phyloP scores from a whole-genome alignment of 2,797 vertebrate species.

The Prionace glauca region DNA sequence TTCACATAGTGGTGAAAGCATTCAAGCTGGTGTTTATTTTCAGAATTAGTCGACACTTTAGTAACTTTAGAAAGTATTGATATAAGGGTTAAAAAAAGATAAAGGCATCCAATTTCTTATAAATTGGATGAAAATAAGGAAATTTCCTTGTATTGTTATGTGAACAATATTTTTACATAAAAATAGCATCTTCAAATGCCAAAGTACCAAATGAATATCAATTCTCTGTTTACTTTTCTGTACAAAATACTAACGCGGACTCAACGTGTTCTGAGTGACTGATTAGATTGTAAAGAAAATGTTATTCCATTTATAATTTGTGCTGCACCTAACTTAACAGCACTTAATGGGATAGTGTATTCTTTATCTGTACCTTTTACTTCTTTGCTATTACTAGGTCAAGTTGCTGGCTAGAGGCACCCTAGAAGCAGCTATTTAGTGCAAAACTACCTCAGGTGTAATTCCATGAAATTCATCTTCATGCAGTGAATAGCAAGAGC shows the following conservation, averaged over 20 bases:
- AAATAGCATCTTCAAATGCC: neutral
- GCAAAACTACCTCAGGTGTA: neutral
- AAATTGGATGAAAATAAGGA: neutral
- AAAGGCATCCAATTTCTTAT: neutral
- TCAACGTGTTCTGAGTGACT: neutral
- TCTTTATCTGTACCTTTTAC: neutral
- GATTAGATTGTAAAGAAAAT: neutral
- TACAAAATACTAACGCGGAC: neutral
- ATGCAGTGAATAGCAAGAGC: constrained; percentile 9
- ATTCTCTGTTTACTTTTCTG: neutral
- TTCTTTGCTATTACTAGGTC: neutral
- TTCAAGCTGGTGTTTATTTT: neutral
- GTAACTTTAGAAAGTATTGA: neutral
- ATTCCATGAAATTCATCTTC: constrained; percentile 8
- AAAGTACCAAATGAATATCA: neutral
- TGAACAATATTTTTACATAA: neutral
- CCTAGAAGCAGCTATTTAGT: neutral
- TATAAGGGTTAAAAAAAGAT: neutral
- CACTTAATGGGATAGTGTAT: neutral
- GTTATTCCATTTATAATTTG: neutral
- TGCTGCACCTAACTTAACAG: neutral
- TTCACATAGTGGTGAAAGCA: neutral
- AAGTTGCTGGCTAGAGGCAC: neutral
- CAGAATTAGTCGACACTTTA: neutral
- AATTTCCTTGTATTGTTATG: neutral